Evolutionary conservation across 2,888 invertebrate genomes (phyloP).

Genomic region (Lithophane leautieri): DNA sequence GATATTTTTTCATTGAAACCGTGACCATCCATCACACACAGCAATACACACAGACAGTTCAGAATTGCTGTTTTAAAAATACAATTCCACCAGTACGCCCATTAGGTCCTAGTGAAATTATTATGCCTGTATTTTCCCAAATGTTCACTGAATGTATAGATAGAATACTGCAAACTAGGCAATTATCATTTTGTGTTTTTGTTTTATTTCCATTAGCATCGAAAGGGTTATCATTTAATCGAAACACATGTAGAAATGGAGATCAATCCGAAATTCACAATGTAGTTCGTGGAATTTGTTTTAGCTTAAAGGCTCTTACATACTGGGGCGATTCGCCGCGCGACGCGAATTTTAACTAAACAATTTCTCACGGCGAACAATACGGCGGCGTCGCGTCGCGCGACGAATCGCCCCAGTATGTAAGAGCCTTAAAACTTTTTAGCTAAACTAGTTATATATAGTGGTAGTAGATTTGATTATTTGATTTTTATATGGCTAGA

Average conservation of each 20-base stretch:
- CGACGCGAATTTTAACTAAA: no score
- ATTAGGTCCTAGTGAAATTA: slow-evolving; percentile 17
- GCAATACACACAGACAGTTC: neutral
- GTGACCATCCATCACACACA: slow-evolving; percentile 16
- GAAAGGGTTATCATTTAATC: slow-evolving; percentile 20
- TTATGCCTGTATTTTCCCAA: slow-evolving; percentile 35
- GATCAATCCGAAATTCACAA: slow-evolving; percentile 7
- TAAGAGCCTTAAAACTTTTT: neutral
- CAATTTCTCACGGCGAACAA: no score
- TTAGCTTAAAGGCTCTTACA: no score
- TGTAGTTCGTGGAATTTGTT: slow-evolving; percentile 11
- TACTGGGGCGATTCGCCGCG: no score
- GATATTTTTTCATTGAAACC: slow-evolving; percentile 32
- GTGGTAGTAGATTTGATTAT: no score
- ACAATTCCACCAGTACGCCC: slow-evolving; percentile 6
- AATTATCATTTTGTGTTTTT: slow-evolving; percentile 45
- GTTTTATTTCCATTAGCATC: slow-evolving; percentile 38
- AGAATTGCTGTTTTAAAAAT: slow-evolving; percentile 29
- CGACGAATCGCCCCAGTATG: no score
- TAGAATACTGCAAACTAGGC: neutral
- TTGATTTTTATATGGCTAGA: no score
- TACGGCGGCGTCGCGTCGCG: no score
- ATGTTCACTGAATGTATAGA: slow-evolving; percentile 7
- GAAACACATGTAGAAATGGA: slow-evolving; percentile 28
- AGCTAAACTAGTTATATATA: neutral